These are phyloP conservation scores for Trematomus bernacchii DNA, from an alignment of 2,797 vertebrate species.

Conservation along the genomic window DNA sequence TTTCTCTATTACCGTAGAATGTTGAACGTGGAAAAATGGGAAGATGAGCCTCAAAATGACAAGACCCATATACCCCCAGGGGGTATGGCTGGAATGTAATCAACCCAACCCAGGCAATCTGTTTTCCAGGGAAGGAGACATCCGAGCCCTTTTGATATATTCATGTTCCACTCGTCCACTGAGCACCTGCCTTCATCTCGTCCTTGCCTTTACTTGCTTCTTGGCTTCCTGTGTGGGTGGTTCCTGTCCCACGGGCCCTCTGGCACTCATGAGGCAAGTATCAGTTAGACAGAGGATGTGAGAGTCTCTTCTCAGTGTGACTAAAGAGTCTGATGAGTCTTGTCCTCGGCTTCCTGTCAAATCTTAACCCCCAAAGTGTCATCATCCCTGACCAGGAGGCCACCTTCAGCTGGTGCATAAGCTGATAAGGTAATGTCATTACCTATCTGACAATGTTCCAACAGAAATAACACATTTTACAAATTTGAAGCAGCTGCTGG, in stretches of 20 bases:
- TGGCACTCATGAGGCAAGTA: slow-evolving; percentile 65
- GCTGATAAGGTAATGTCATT: slow-evolving; percentile 51
- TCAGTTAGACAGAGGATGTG: slow-evolving; percentile 67
- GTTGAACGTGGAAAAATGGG: slow-evolving; percentile 79
- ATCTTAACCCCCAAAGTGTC: slow-evolving; percentile 48
- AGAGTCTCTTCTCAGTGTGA: slow-evolving; percentile 61
- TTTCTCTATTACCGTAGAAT: slow-evolving; percentile 78
- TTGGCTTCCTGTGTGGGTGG: slow-evolving; percentile 65
- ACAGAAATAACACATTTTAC: slow-evolving; percentile 33
- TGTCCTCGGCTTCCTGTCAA: slow-evolving; percentile 53
- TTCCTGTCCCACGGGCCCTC: slow-evolving; percentile 63
- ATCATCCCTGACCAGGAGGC: slow-evolving; percentile 49
- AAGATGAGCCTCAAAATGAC: slow-evolving; percentile 79
- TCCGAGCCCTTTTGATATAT: slow-evolving; percentile 71
- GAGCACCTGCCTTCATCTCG: slow-evolving; percentile 64
- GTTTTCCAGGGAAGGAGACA: slow-evolving; percentile 72
- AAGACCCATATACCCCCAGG: slow-evolving; percentile 68
- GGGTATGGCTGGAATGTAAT: slow-evolving; percentile 77
- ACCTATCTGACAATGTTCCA: slow-evolving; percentile 36
- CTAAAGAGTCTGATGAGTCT: slow-evolving; percentile 61
- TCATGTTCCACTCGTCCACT: slow-evolving; percentile 64
- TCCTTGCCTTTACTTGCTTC: slow-evolving; percentile 69
- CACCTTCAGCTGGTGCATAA: slow-evolving; percentile 39
- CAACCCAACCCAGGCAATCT: slow-evolving; percentile 67
- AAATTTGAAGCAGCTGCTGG: slow-evolving; percentile 39